A percentile compares a stretch with the other conserved stretches of the same genome.
phyloP scores from a whole-genome alignment of 2,797 vertebrate species.

The Sus cebifrons region DNA sequence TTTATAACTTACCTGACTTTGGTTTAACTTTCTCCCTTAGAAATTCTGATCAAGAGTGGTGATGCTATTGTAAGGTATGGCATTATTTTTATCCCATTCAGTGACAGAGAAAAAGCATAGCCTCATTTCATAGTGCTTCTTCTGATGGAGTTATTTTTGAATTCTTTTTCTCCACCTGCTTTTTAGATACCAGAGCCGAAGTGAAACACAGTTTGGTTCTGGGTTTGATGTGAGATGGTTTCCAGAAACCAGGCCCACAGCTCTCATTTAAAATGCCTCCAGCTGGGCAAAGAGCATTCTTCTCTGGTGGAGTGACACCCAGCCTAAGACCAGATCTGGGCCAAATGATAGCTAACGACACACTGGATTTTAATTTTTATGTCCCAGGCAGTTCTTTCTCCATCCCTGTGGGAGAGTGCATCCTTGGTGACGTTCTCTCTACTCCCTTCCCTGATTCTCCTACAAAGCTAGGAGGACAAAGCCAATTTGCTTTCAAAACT shows the following conservation, averaged over 20 bases:
- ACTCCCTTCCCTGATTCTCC: not conserved
- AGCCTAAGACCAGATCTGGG: not conserved
- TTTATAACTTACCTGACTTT: slow-evolving; percentile 11
- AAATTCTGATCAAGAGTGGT: not conserved
- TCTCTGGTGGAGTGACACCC: not conserved
- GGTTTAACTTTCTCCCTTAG: slow-evolving; percentile 59
- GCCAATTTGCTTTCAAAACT: not conserved
- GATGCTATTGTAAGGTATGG: not conserved
- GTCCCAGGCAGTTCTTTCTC: not conserved
- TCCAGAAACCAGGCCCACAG: slow-evolving; percentile 42
- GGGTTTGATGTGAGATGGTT: slow-evolving; percentile 67
- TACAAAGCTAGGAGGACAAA: not conserved
- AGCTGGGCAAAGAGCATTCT: not conserved
- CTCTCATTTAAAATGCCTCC: slow-evolving; percentile 36
- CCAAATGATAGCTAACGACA: not conserved
- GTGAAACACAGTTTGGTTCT: slow-evolving; percentile 52
- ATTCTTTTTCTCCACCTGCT: slow-evolving; percentile 42
- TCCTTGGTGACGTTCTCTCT: not conserved
- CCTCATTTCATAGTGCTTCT: slow-evolving; percentile 44
- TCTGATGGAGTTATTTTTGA: slow-evolving; percentile 76
- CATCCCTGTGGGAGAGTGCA: not conserved
- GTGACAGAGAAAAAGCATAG: slow-evolving; percentile 53
- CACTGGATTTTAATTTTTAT: not conserved
- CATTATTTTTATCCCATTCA: slow-evolving; percentile 67
- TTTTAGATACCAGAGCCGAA: slow-evolving; percentile 59